phyloP scores from a whole-genome alignment of 1,140 invertebrate species.

The Sminthurinus signatus region DNA sequence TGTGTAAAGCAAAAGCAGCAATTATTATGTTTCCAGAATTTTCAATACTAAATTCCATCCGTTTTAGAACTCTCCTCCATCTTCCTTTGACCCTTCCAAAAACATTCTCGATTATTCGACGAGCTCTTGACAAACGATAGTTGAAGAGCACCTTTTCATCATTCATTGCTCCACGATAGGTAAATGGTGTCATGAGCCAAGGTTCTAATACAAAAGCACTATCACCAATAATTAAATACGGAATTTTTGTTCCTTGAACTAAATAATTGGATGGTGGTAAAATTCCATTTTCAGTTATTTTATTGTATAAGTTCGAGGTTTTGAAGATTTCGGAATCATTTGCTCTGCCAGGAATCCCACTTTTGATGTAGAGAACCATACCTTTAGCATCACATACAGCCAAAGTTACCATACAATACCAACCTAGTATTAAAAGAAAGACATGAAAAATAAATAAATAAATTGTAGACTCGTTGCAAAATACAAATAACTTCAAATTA shows the following conservation, averaged over 20 bases:
- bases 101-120: background rate
- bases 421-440: too few species aligned
- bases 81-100: conserved; percentile 1
- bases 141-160: background rate
- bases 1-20: background rate
- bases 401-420: background rate
- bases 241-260: background rate
- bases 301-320: background rate
- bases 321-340: background rate
- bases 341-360: background rate
- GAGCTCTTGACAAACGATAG: background rate
- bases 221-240: background rate
- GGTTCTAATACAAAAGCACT: background rate
- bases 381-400: background rate
- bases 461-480: too few species aligned
- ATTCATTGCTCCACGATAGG: background rate
- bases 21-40: background rate
- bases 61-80: background rate
- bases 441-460: too few species aligned
- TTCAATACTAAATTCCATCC: background rate
- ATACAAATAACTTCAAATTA: too few species aligned
- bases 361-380: background rate
- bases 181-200: background rate
- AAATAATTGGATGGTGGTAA: background rate
- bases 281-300: background rate